phyloP scores from a whole-genome alignment of 2,888 invertebrate species.

The Dasypolia templi region DNA sequence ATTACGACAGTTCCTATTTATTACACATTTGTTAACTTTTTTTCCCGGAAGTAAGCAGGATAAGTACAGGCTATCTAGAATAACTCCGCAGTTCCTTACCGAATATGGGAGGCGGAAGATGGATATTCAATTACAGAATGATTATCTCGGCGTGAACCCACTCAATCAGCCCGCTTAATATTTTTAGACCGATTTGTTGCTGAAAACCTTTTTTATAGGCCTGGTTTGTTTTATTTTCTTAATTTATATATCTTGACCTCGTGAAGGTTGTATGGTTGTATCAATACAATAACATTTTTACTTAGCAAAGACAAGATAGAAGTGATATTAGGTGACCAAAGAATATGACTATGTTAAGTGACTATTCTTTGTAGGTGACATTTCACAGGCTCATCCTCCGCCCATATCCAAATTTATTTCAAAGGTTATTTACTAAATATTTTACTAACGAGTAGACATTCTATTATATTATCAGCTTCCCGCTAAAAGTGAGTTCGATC shows the following conservation, averaged over 20 bases:
- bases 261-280: constrained; percentile 2
- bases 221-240: not conserved
- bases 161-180: not conserved
- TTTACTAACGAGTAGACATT: constrained; percentile 45
- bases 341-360: no score
- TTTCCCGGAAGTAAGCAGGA: constrained; percentile 31
- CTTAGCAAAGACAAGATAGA: not conserved
- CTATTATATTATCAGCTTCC: not conserved
- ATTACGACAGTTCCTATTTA: constrained; percentile 31
- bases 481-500: not conserved
- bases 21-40: constrained; percentile 19
- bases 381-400: not conserved
- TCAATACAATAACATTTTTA: not conserved
- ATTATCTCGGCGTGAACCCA: constrained; percentile 25
- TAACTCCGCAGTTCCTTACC: constrained; percentile 25
- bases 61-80: constrained; percentile 20
- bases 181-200: not conserved
- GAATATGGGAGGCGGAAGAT: constrained; percentile 35
- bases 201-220: not conserved
- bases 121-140: constrained; percentile 7
- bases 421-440: not conserved
- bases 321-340: no score
- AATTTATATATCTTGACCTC: not conserved
- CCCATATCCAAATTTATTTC: not conserved
- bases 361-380: no score